Evolutionary conservation across 2,113 vertebrate genomes (phyloP).

Genomic region (Pantherophis guttatus): DNA sequence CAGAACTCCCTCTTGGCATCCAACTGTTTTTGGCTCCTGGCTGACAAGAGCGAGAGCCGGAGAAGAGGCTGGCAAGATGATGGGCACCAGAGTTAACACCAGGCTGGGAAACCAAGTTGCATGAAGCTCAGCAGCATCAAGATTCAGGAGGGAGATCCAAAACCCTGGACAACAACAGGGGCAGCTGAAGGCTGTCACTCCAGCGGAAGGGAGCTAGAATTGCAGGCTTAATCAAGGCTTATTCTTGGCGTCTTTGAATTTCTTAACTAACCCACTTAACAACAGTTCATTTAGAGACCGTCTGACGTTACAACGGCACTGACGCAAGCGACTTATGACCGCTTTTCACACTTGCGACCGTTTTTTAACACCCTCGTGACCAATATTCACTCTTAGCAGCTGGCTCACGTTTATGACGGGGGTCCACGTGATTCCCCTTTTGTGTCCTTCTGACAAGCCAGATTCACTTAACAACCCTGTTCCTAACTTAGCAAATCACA

Average conservation of each 20-base stretch:
- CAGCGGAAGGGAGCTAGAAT: neutral
- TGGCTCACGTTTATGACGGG: too few species aligned
- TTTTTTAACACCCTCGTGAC: too few species aligned
- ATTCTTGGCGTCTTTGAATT: neutral
- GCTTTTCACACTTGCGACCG: too few species aligned
- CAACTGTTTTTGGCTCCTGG: slow-evolving; percentile 34
- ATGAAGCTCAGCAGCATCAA: neutral
- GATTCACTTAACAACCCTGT: too few species aligned
- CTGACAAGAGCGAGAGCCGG: neutral
- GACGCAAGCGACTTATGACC: too few species aligned
- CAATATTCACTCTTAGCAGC: too few species aligned
- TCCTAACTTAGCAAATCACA: too few species aligned
- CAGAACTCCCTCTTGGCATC: slow-evolving; percentile 2
- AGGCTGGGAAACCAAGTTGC: neutral
- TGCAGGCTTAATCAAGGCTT: slow-evolving; percentile 1
- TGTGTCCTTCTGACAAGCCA: too few species aligned
- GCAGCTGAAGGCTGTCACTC: slow-evolving; percentile 32
- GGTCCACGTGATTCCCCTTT: too few species aligned
- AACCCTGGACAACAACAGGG: neutral
- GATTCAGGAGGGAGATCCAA: neutral
- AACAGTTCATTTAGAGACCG: too few species aligned
- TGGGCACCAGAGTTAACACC: slow-evolving; percentile 36
- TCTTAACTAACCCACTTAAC: too few species aligned
- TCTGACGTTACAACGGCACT: too few species aligned
- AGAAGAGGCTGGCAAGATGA: neutral